These are phyloP conservation scores for Atta cephalotes DNA, from an alignment of 1,140 invertebrate genomes.

Conservation along the genomic window DNA sequence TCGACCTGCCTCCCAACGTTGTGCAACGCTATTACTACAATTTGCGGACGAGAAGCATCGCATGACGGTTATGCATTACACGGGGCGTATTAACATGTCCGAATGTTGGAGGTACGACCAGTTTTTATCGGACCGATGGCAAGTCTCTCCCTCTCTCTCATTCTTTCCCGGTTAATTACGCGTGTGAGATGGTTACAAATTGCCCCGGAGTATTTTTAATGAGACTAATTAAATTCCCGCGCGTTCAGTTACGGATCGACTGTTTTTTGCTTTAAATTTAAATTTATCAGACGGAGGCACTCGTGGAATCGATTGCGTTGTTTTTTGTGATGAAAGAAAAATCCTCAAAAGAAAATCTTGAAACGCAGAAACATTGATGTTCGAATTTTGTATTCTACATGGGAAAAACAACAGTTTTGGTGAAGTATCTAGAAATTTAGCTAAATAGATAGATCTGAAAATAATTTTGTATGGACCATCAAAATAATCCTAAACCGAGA, in stretches of 20 bases:
- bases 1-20: not conserved
- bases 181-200: conserved; percentile 36
- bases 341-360: not conserved
- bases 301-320: not conserved
- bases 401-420: too few relatives aligned
- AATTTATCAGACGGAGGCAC: too few relatives aligned
- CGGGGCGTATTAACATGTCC: conserved; percentile 16
- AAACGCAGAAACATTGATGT: not conserved
- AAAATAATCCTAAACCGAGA: too few relatives aligned
- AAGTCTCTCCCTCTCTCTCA: not conserved
- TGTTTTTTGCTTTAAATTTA: not conserved
- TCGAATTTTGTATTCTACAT: not conserved
- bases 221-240: conserved; percentile 43
- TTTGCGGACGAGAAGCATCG: conserved; percentile 19
- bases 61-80: conserved; percentile 40
- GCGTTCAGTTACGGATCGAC: not conserved
- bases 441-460: too few relatives aligned
- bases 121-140: conserved; percentile 26
- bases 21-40: conserved; percentile 28
- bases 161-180: conserved; percentile 20
- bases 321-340: not conserved
- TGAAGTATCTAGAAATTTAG: too few relatives aligned
- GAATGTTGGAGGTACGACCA: conserved; percentile 28
- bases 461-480: too few relatives aligned
- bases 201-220: conserved; percentile 47